phyloP scores from a whole-genome alignment of 2,888 invertebrate species.

The Strigamia transsilvanica region DNA sequence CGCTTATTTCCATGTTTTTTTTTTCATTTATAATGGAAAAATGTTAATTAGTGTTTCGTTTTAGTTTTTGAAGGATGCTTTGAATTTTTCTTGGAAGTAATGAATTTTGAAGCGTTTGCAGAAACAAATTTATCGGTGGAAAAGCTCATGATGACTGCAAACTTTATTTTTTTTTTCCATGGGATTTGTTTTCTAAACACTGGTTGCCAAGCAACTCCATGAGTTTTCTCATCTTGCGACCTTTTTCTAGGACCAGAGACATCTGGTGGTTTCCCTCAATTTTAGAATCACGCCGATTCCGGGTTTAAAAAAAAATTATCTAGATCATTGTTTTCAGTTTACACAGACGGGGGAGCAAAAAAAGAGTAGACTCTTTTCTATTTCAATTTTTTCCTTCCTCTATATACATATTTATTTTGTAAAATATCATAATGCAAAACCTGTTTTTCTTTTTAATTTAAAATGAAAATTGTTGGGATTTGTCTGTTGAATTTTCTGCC shows the following conservation, averaged over 20 bases:
- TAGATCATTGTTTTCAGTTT: slow-evolving; percentile 5
- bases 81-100: neutral
- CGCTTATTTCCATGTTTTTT: neutral
- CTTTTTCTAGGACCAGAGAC: slow-evolving; percentile 21
- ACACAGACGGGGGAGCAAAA: neutral
- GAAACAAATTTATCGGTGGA: neutral
- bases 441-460: neutral
- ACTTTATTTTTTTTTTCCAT: neutral
- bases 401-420: too few relatives aligned
- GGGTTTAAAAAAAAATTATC: neutral
- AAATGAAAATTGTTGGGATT: neutral
- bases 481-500: neutral
- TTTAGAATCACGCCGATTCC: slow-evolving; percentile 29
- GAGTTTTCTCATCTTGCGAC: slow-evolving; percentile 33
- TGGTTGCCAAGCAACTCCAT: slow-evolving; percentile 32
- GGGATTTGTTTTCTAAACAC: slow-evolving; percentile 47
- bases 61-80: neutral
- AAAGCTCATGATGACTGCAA: neutral
- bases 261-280: slow-evolving; percentile 43
- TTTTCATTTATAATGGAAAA: neutral
- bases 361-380: neutral
- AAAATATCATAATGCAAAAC: neutral
- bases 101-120: neutral
- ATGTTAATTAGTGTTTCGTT: neutral
- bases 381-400: too few relatives aligned